Conservation (phyloP, 2,888 invertebrate genomes). For the Drosophila meridionalis region DNA sequence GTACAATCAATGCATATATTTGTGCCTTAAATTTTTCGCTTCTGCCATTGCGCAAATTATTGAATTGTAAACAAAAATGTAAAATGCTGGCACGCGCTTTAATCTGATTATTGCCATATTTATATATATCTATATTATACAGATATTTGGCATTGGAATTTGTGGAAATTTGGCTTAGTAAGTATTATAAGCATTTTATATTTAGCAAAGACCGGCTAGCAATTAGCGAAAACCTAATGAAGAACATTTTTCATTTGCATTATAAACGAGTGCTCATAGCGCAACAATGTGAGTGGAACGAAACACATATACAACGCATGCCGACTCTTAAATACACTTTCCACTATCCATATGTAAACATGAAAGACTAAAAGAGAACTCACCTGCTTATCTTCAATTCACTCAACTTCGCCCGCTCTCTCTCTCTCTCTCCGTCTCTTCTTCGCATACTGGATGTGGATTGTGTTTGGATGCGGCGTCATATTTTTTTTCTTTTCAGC, state of each 20-base stretch:
- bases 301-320: not conserved
- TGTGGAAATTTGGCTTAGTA: conserved; percentile 34
- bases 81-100: conserved; percentile 35
- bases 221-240: conserved; percentile 62
- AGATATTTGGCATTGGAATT: conserved; percentile 13
- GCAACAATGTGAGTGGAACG: conserved; percentile 20
- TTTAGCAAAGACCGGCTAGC: conserved; percentile 28
- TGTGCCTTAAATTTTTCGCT: conserved; percentile 10
- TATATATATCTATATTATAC: conserved; percentile 1
- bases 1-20: conserved; percentile 1
- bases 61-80: conserved; percentile 39
- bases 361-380: not conserved
- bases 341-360: not conserved
- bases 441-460: not conserved
- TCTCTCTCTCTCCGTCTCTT: not conserved
- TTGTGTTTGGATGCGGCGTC: not conserved
- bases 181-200: conserved; percentile 14
- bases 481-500: not conserved
- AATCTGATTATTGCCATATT: conserved; percentile 7
- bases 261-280: conserved; percentile 4
- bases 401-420: not conserved
- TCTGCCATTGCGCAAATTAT: conserved; percentile 33
- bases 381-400: not conserved
- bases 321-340: not conserved
- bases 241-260: conserved; percentile 39